phyloP scores from a whole-genome alignment of 1,140 invertebrate species.

The Metaphire vulgaris region DNA sequence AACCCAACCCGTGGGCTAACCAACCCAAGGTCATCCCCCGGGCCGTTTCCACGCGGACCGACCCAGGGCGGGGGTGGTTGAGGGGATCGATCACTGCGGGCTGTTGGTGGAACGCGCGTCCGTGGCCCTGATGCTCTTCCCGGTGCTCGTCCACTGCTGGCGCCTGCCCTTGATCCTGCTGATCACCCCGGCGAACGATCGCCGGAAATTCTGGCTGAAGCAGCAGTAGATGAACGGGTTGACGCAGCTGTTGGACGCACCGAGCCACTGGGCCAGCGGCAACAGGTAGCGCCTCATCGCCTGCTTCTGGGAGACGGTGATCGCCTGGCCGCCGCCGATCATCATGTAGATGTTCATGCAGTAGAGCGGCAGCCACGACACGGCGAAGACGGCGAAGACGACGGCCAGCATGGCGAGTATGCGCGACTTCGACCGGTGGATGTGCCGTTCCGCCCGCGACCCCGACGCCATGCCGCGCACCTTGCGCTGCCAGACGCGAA shows the following conservation, averaged over 20 bases:
- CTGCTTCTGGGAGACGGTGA: slow-evolving; percentile 9
- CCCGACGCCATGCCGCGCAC: slow-evolving; percentile 65
- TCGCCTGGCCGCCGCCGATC: slow-evolving; percentile 34
- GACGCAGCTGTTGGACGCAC: slow-evolving; percentile 87
- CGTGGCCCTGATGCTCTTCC: neutral
- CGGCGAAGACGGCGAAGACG: slow-evolving; percentile 85
- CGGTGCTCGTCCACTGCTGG: neutral
- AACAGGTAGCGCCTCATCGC: slow-evolving; percentile 14
- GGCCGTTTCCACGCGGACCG: too few relatives aligned
- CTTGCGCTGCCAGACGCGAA: slow-evolving; percentile 76
- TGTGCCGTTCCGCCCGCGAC: slow-evolving; percentile 37
- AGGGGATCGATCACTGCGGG: too few relatives aligned
- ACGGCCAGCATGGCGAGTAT: slow-evolving; percentile 84
- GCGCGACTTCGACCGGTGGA: slow-evolving; percentile 46
- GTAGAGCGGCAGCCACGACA: slow-evolving; percentile 92
- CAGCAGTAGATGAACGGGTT: slow-evolving; percentile 94
- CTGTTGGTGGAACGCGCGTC: neutral
- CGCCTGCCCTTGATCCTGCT: neutral
- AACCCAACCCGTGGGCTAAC: too few relatives aligned
- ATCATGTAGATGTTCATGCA: slow-evolving; percentile 40
- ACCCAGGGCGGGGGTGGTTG: too few relatives aligned
- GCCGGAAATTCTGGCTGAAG: slow-evolving; percentile 87
- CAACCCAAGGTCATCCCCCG: too few relatives aligned
- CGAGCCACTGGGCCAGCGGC: slow-evolving; percentile 89
- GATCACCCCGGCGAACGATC: slow-evolving; percentile 55